A percentile compares a stretch with the other conserved stretches of the same genome.
These are phyloP conservation scores for Lamproptera curius DNA, from an alignment of 2,888 invertebrate genomes.

Conservation along the genomic window DNA sequence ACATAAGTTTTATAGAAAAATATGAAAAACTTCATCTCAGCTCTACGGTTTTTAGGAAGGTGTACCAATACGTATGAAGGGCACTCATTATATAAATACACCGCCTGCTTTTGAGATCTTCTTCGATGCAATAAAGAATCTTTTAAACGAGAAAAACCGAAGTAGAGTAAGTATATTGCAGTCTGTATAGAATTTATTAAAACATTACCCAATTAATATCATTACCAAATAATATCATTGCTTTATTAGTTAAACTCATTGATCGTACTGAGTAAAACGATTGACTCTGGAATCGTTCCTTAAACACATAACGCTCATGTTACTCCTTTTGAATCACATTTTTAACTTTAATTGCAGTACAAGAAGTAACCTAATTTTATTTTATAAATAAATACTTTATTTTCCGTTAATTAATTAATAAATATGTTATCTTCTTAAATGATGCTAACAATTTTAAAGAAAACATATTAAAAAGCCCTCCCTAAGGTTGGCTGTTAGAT, in stretches of 20 bases:
- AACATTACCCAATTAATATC: too few species aligned
- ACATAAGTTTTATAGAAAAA: too few species aligned
- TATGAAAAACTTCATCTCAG: too few species aligned
- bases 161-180: constrained; percentile 62
- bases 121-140: constrained; percentile 68
- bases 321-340: background rate
- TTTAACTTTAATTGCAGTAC: background rate
- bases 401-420: too few species aligned
- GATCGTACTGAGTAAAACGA: background rate
- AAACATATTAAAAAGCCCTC: too few species aligned
- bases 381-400: too few species aligned
- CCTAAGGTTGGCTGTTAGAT: too few species aligned
- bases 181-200: too few species aligned
- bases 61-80: constrained; percentile 78
- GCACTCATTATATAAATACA: constrained; percentile 75
- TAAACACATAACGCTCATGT: background rate
- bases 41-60: too few species aligned
- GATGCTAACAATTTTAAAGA: too few species aligned
- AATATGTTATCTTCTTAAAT: too few species aligned
- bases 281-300: background rate
- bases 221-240: background rate
- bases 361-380: too few species aligned
- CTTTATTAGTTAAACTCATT: background rate
- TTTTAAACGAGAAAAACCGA: constrained; percentile 78
- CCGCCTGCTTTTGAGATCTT: constrained; percentile 76